A percentile compares a stretch with the other conserved stretches of the same genome.
Conservation (phyloP, 2,888 invertebrate genomes). For the Frankliniella fusca region DNA sequence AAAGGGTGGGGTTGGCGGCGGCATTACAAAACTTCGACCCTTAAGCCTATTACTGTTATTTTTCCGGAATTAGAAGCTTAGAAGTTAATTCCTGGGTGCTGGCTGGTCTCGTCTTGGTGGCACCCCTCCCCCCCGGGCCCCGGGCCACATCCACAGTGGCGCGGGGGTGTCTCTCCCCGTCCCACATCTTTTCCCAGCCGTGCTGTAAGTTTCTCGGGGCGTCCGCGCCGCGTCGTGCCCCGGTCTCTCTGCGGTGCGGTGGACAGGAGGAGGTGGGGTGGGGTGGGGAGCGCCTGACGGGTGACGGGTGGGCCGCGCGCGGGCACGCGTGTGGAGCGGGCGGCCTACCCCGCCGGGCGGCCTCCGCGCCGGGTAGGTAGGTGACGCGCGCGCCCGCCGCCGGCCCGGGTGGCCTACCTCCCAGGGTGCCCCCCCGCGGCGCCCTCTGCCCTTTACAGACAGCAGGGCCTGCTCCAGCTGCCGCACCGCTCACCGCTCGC, state of each 20-base stretch:
- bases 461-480: no score
- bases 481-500: no score
- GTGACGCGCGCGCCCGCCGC: neutral
- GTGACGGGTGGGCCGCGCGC: neutral
- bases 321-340: neutral
- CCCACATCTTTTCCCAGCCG: no score
- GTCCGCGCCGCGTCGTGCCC: neutral
- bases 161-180: neutral
- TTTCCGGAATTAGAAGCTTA: slow-evolving; percentile 23
- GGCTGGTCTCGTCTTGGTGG: neutral
- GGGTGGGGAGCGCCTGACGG: neutral
- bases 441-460: no score
- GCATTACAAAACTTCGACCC: slow-evolving; percentile 11
- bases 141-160: neutral
- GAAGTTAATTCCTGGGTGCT: slow-evolving; percentile 8
- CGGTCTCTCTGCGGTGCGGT: no score
- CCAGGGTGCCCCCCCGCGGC: no score
- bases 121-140: no score
- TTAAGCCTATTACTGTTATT: slow-evolving; percentile 26
- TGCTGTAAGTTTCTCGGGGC: neutral
- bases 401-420: neutral
- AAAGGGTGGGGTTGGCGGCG: neutral
- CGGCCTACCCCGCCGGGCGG: neutral
- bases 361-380: neutral
- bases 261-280: neutral